phyloP scores from a whole-genome alignment of 2,113 vertebrate genomes.

The Epinephelus cyanopodus region DNA sequence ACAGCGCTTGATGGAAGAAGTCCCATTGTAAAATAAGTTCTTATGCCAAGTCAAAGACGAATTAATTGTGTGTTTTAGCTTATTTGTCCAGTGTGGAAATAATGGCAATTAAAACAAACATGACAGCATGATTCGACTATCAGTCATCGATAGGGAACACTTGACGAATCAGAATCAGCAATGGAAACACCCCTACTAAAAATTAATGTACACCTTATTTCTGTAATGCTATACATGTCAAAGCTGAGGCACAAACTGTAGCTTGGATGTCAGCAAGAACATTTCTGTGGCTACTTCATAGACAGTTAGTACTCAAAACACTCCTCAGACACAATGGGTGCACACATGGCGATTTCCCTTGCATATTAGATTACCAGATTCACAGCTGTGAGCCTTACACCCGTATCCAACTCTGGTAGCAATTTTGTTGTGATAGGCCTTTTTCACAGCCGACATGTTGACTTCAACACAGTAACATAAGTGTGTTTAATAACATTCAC shows the following conservation, averaged over 20 bases:
- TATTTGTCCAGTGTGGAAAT: too few species aligned
- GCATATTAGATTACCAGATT: background rate
- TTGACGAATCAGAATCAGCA: too few species aligned
- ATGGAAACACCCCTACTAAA: too few species aligned
- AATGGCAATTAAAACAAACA: too few species aligned
- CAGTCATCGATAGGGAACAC: too few species aligned
- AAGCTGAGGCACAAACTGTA: background rate
- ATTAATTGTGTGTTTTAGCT: too few species aligned
- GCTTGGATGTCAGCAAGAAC: background rate
- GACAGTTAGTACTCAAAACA: background rate
- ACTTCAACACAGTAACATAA: background rate
- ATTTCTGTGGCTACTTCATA: background rate
- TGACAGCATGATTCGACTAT: too few species aligned
- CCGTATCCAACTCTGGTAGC: background rate
- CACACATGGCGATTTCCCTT: background rate
- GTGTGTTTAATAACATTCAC: slow-evolving; percentile 1
- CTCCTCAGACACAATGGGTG: background rate
- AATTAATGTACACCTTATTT: background rate
- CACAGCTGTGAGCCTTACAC: background rate
- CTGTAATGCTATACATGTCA: background rate
- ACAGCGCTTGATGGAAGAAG: too few species aligned
- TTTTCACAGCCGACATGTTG: background rate
- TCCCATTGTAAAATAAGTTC: too few species aligned
- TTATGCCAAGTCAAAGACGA: too few species aligned
- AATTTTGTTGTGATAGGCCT: background rate